These are phyloP conservation scores for Pegoplata infirma DNA, from an alignment of 2,888 invertebrate genomes.

Conservation along the genomic window DNA sequence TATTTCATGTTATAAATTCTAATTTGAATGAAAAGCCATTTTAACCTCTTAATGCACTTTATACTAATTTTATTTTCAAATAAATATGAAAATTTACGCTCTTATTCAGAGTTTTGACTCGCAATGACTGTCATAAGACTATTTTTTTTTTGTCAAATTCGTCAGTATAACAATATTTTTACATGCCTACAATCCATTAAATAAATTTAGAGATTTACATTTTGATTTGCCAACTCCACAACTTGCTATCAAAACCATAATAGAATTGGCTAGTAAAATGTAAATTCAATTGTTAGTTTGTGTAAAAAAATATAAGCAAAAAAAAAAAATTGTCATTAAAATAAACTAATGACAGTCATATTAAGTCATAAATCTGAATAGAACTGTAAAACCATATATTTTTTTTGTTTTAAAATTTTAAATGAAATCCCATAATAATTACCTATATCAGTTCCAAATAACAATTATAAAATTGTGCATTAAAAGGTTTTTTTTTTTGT, in stretches of 20 bases:
- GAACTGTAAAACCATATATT: too few species aligned
- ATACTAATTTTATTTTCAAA: not conserved
- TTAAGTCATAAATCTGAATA: too few species aligned
- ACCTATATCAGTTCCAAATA: not conserved
- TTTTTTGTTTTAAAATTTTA: not conserved
- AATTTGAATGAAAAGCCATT: slow-evolving; percentile 54
- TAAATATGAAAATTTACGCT: too few species aligned
- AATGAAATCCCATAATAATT: not conserved
- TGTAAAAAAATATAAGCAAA: not conserved
- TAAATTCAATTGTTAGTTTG: not conserved
- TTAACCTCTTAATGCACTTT: slow-evolving; percentile 51
- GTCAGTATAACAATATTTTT: too few species aligned
- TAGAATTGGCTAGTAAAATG: too few species aligned
- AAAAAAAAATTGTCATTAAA: not conserved
- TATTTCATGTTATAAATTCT: slow-evolving; percentile 44
- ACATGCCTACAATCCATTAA: too few species aligned
- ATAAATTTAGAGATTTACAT: too few species aligned
- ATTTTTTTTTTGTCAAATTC: too few species aligned
- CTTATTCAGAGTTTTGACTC: too few species aligned
- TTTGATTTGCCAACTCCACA: not conserved
- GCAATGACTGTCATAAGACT: too few species aligned
- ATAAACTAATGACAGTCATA: too few species aligned
- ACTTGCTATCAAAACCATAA: not conserved
- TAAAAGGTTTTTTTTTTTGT: slow-evolving; percentile 45
- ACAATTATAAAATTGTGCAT: slow-evolving; percentile 28